Conservation (phyloP, 2,113 vertebrate species). For the Accipiter virgatus region DNA sequence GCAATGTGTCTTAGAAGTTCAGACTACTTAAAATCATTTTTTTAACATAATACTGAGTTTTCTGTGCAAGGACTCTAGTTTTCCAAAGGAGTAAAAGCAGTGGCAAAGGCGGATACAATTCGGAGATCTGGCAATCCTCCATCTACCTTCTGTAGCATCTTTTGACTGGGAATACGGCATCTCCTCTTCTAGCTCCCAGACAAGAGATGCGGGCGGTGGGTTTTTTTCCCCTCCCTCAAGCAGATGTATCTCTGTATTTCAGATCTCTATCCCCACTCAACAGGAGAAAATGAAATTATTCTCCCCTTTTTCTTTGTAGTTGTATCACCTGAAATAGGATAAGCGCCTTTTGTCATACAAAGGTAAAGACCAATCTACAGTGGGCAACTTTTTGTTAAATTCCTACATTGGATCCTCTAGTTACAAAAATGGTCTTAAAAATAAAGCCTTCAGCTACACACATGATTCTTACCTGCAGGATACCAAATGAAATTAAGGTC, state of each 20-base stretch:
- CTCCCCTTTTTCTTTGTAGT: background rate
- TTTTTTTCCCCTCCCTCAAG: background rate
- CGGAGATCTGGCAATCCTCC: background rate
- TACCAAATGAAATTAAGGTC: background rate
- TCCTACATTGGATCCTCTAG: background rate
- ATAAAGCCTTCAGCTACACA: background rate
- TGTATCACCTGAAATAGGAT: background rate
- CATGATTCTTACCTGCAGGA: background rate
- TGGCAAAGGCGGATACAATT: background rate
- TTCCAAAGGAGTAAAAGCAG: background rate
- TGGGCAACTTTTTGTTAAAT: background rate
- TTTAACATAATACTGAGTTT: background rate
- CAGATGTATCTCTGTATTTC: background rate
- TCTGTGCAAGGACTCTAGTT: background rate
- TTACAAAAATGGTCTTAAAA: background rate
- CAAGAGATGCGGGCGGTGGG: background rate
- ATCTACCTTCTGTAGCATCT: background rate
- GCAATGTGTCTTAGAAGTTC: fast-evolving
- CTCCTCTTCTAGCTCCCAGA: background rate
- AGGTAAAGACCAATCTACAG: slow-evolving; percentile 7
- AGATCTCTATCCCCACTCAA: background rate
- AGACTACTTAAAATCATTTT: background rate
- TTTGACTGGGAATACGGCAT: background rate
- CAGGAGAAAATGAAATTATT: background rate
- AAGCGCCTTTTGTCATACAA: background rate